Evolutionary conservation across 2,888 invertebrate species (phyloP).

Genomic region (Acanthopleura granulata): DNA sequence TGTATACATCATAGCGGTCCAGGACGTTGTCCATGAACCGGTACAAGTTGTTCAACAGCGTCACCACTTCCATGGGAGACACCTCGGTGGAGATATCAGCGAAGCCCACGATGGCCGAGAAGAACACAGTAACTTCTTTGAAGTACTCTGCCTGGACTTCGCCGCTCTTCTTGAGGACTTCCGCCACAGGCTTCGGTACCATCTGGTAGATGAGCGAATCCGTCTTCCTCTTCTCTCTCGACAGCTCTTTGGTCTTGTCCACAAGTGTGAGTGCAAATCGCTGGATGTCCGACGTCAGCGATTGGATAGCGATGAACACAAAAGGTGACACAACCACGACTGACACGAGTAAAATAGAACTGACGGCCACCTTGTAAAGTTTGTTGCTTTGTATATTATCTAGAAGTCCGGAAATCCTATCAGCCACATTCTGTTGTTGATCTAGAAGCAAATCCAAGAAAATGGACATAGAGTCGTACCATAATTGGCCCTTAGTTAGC

Average conservation of each 20-base stretch:
- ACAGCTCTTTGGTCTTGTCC: conserved; percentile 48
- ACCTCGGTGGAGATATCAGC: conserved; percentile 35
- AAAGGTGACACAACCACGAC: conserved; percentile 55
- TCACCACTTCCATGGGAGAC: conserved; percentile 43
- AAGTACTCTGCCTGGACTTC: conserved; percentile 47
- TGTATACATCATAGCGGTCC: conserved; percentile 46
- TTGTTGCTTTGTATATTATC: conserved; percentile 81
- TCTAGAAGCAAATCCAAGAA: conserved; percentile 84
- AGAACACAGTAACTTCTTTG: conserved; percentile 49
- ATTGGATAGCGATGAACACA: conserved; percentile 51
- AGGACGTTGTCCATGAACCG: conserved; percentile 42
- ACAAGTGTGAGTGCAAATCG: conserved; percentile 56
- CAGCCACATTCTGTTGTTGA: conserved; percentile 79
- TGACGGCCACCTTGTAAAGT: conserved; percentile 81
- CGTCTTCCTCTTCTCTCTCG: conserved; percentile 43
- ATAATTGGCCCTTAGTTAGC: conserved; percentile 81
- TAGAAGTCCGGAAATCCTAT: conserved; percentile 80
- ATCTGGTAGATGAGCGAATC: conserved; percentile 49
- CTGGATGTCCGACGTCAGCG: conserved; percentile 54
- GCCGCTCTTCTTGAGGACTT: conserved; percentile 39
- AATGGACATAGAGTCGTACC: conserved; percentile 85
- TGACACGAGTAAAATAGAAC: conserved; percentile 73
- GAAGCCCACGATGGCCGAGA: conserved; percentile 47
- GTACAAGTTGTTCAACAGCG: conserved; percentile 45
- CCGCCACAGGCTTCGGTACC: conserved; percentile 48